Conservation (phyloP, 2,888 invertebrate species). For the Escarpia spicata region DNA sequence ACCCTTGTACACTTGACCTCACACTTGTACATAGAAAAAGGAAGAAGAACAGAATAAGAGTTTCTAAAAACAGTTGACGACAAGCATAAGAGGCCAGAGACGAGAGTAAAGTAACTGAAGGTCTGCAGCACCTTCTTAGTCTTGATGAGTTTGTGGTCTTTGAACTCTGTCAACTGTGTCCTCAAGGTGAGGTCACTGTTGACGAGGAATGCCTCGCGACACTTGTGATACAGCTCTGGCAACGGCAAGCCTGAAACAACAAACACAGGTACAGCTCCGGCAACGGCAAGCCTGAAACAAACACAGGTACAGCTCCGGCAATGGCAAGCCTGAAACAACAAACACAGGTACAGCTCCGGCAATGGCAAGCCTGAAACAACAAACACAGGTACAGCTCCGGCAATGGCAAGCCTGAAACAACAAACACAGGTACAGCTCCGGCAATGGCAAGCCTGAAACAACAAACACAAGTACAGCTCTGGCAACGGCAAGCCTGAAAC, state of each 20-base stretch:
- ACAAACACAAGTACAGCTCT: too few relatives aligned
- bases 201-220: slow-evolving; percentile 89
- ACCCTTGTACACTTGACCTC: too few relatives aligned
- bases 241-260: slow-evolving; percentile 80
- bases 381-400: slow-evolving; percentile 87
- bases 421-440: not conserved
- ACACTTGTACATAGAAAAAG: too few relatives aligned
- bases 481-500: slow-evolving; percentile 84
- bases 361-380: too few relatives aligned
- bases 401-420: slow-evolving; percentile 80
- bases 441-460: too few relatives aligned
- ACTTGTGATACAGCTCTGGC: slow-evolving; percentile 82
- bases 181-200: slow-evolving; percentile 91
- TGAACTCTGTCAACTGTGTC: slow-evolving; percentile 92
- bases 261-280: not conserved
- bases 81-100: not conserved
- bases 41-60: too few relatives aligned
- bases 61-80: too few relatives aligned
- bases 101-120: not conserved
- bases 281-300: too few relatives aligned
- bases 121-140: slow-evolving; percentile 71
- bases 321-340: slow-evolving; percentile 77
- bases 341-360: not conserved
- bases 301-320: slow-evolving; percentile 88
- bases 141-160: slow-evolving; percentile 91